Percentiles rank a stretch among this genome's conserved stretches.
These are phyloP conservation scores for Macrotrachela quadricornifera DNA, from an alignment of 1,140 invertebrate species.

Conservation along the genomic window DNA sequence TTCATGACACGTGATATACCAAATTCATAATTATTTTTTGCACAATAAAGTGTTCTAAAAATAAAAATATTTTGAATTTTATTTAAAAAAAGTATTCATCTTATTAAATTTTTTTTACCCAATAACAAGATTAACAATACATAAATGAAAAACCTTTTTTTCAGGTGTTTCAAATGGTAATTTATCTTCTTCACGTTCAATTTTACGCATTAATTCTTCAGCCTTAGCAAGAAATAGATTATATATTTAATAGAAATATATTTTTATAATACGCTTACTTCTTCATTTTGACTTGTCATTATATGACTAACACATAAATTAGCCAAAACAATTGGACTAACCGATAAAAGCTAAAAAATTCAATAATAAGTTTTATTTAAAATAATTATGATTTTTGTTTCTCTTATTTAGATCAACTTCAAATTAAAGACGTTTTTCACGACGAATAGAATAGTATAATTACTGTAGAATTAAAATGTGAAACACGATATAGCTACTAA, in stretches of 20 bases:
- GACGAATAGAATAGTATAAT: slow-evolving; percentile 23
- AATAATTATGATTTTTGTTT: no score
- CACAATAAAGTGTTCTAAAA: slow-evolving; percentile 67
- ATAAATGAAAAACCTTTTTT: slow-evolving; percentile 83
- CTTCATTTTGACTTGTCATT: slow-evolving; percentile 94
- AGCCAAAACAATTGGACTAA: slow-evolving; percentile 84
- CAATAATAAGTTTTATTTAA: no score
- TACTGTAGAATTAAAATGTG: no score
- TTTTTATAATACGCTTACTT: slow-evolving; percentile 30
- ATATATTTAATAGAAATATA: not conserved
- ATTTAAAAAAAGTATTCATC: not conserved
- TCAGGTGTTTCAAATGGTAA: slow-evolving; percentile 68
- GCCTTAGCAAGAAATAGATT: slow-evolving; percentile 33
- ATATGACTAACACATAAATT: slow-evolving; percentile 97
- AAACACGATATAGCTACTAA: no score
- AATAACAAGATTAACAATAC: slow-evolving; percentile 95
- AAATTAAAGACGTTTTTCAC: not conserved
- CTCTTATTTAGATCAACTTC: not conserved
- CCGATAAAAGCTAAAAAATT: slow-evolving; percentile 41
- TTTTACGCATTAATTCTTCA: slow-evolving; percentile 91
- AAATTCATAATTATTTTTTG: slow-evolving; percentile 97
- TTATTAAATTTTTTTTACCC: no score
- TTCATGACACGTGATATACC: slow-evolving; percentile 91
- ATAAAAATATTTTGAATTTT: not conserved
- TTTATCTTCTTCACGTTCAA: slow-evolving; percentile 90